Evolutionary conservation across 2,888 invertebrate genomes (phyloP).

Genomic region (Zaprionus obscuricornis): DNA sequence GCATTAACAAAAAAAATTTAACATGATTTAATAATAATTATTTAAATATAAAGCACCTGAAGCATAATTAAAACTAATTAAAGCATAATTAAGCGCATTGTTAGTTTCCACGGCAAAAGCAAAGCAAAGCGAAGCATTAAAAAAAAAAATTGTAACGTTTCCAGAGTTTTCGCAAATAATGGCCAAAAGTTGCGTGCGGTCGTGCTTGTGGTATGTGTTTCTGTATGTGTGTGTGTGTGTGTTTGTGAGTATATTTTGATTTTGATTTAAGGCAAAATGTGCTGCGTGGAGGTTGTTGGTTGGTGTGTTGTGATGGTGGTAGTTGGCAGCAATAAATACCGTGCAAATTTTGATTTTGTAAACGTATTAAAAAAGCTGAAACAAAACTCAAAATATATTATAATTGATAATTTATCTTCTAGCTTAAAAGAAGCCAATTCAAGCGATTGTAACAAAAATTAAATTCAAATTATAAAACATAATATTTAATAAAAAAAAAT

Average conservation of each 20-base stretch:
- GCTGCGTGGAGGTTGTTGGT: slow-evolving; percentile 36
- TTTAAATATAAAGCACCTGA: slow-evolving; percentile 33
- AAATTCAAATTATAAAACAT: slow-evolving; percentile 1
- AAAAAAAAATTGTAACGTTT: slow-evolving; percentile 8
- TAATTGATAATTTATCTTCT: slow-evolving; percentile 9
- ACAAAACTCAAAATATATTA: slow-evolving; percentile 18
- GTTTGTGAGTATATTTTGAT: slow-evolving; percentile 12
- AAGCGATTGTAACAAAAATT: neutral
- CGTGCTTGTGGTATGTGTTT: slow-evolving; percentile 18
- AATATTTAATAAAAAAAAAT: too few species aligned
- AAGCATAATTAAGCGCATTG: slow-evolving; percentile 40
- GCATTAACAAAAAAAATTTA: too few species aligned
- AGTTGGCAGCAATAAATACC: slow-evolving; percentile 34
- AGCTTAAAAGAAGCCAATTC: neutral
- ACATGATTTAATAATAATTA: neutral
- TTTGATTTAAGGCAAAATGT: slow-evolving; percentile 24
- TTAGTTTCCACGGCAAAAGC: slow-evolving; percentile 57
- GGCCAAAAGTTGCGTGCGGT: neutral
- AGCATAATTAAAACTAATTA: slow-evolving; percentile 25
- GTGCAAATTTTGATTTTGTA: slow-evolving; percentile 68
- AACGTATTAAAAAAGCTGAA: slow-evolving; percentile 44
- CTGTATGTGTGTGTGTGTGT: slow-evolving; percentile 30
- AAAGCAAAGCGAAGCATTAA: slow-evolving; percentile 42
- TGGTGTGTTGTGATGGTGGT: slow-evolving; percentile 37
- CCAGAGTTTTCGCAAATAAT: too few species aligned